A percentile compares a stretch with the other conserved stretches of the same genome.
Conservation (phyloP, 2,797 vertebrate species). For the Pteronotus mesoamericanus region DNA sequence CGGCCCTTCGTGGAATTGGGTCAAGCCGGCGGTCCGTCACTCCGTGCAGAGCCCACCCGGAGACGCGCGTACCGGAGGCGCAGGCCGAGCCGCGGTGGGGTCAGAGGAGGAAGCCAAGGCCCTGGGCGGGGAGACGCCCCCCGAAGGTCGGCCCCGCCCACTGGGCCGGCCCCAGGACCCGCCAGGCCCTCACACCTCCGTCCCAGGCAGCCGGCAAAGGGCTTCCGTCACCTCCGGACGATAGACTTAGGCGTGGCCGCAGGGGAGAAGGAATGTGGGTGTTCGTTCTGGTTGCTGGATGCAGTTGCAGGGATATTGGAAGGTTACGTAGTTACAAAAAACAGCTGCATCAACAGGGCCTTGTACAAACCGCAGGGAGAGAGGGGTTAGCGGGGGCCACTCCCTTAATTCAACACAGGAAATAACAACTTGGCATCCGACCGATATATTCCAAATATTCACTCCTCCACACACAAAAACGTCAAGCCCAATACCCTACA, state of each 20-base stretch:
- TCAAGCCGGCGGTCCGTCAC: too few relatives aligned
- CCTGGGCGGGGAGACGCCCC: neutral
- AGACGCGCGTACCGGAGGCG: rapidly evolving
- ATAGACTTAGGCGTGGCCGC: neutral
- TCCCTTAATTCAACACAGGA: neutral
- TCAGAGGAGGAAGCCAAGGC: too few relatives aligned
- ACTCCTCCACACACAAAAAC: neutral
- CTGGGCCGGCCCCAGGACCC: rapidly evolving
- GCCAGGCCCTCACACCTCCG: rapidly evolving
- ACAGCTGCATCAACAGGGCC: constrained; percentile 41
- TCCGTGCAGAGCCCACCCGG: neutral
- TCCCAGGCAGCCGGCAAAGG: neutral
- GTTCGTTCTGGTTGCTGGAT: neutral
- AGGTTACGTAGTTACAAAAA: neutral
- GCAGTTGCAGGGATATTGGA: neutral
- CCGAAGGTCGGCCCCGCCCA: too few relatives aligned
- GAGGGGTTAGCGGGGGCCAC: neutral
- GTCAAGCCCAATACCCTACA: neutral
- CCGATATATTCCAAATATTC: neutral
- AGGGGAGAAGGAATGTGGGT: neutral
- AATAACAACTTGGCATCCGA: neutral
- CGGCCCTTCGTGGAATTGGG: rapidly evolving
- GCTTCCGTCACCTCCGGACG: neutral
- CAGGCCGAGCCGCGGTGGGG: rapidly evolving
- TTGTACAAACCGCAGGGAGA: neutral